Evolutionary conservation across 2,797 vertebrate species (phyloP).

Genomic region (Balearica regulorum): DNA sequence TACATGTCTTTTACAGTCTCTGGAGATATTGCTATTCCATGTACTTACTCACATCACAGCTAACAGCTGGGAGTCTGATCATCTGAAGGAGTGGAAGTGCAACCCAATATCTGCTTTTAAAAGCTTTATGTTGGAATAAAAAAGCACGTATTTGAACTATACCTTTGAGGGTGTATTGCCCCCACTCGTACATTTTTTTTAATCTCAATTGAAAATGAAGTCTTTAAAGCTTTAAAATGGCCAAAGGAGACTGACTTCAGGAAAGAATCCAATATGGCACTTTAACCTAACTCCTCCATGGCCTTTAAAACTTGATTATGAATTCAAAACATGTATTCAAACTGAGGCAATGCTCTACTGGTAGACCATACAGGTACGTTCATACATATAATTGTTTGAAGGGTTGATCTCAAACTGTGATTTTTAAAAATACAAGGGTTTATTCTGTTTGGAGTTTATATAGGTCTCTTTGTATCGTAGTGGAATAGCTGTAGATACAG

Average conservation of each 20-base stretch:
- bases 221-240: slow-evolving; percentile 26
- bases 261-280: neutral
- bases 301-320: neutral
- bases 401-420: neutral
- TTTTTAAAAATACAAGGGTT: slow-evolving; percentile 9
- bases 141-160: neutral
- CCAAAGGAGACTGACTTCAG: neutral
- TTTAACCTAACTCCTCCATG: neutral
- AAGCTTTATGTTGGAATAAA: neutral
- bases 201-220: slow-evolving; percentile 29
- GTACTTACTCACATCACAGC: neutral
- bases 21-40: neutral
- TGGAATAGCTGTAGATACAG: neutral
- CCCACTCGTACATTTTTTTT: neutral
- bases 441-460: neutral
- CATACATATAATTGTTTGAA: neutral
- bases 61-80: slow-evolving; percentile 1
- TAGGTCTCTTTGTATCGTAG: neutral
- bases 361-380: neutral
- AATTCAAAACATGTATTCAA: neutral
- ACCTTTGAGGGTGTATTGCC: neutral
- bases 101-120: neutral
- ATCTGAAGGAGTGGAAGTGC: neutral
- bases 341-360: neutral
- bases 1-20: neutral